phyloP scores from a whole-genome alignment of 2,888 invertebrate species.

The Ommatoiulus sabulosus region DNA sequence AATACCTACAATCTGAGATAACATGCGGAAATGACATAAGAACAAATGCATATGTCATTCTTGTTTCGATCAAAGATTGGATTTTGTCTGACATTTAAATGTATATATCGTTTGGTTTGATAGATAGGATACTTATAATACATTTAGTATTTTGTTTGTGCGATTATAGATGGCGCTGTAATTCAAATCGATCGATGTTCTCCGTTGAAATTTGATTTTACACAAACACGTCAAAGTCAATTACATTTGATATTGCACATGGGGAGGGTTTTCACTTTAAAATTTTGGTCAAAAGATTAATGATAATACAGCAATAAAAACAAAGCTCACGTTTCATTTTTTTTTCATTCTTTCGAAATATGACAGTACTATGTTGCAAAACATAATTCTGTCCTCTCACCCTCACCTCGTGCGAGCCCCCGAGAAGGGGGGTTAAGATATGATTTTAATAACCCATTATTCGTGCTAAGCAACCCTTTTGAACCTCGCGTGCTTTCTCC shows the following conservation, averaged over 20 bases:
- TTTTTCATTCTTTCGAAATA: slow-evolving; percentile 24
- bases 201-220: not conserved
- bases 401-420: not conserved
- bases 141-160: no score
- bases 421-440: not conserved
- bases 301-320: slow-evolving; percentile 21
- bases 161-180: not conserved
- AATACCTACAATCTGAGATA: no score
- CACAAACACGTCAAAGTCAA: not conserved
- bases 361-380: slow-evolving; percentile 15
- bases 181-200: not conserved
- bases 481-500: not conserved
- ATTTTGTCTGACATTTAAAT: no score
- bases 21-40: no score
- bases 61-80: no score
- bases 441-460: not conserved
- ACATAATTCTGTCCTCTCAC: not conserved
- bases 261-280: not conserved
- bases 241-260: slow-evolving; percentile 22
- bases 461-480: not conserved
- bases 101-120: no score
- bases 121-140: no score
- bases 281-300: slow-evolving; percentile 5
- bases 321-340: slow-evolving; percentile 43
- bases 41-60: no score